Evolutionary conservation across 2,797 vertebrate species (phyloP).

Genomic region (Gobio occitaniae): DNA sequence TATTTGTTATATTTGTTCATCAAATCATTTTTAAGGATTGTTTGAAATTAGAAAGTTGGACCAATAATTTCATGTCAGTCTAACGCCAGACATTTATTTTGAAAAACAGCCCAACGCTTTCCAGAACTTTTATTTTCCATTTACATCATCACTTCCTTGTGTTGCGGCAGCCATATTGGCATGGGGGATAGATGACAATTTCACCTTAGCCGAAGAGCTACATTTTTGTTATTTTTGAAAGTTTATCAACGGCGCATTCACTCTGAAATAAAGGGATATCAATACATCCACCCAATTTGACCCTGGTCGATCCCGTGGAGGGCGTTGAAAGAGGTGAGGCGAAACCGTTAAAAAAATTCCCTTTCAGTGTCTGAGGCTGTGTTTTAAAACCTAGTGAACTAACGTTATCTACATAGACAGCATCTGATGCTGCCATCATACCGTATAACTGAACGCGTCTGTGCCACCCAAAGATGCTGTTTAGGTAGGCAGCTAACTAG

Average conservation of each 20-base stretch:
- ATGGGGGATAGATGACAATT: slow-evolving; percentile 54
- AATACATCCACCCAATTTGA: slow-evolving; percentile 2
- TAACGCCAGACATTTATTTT: slow-evolving; percentile 35
- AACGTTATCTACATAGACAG: background rate
- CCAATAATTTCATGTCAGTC: background rate
- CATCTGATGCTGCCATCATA: background rate
- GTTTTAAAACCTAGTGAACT: slow-evolving; percentile 3
- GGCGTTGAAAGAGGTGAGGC: slow-evolving; percentile 57
- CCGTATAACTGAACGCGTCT: background rate
- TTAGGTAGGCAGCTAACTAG: background rate
- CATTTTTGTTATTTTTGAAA: slow-evolving; percentile 42
- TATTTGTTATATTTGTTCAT: no score
- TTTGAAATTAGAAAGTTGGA: no score
- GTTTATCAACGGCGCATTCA: slow-evolving; percentile 26
- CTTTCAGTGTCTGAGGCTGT: background rate
- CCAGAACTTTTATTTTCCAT: slow-evolving; percentile 47
- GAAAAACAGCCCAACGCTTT: background rate
- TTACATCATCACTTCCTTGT: slow-evolving; percentile 54
- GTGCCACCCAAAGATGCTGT: background rate
- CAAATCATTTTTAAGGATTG: no score
- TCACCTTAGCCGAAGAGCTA: slow-evolving; percentile 39
- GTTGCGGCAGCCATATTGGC: slow-evolving; percentile 53
- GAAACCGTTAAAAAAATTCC: slow-evolving; percentile 1
- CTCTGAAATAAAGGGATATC: background rate
- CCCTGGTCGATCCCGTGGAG: slow-evolving; percentile 34